Conservation (phyloP, 2,113 vertebrate species). For the Albula glossodonta region DNA sequence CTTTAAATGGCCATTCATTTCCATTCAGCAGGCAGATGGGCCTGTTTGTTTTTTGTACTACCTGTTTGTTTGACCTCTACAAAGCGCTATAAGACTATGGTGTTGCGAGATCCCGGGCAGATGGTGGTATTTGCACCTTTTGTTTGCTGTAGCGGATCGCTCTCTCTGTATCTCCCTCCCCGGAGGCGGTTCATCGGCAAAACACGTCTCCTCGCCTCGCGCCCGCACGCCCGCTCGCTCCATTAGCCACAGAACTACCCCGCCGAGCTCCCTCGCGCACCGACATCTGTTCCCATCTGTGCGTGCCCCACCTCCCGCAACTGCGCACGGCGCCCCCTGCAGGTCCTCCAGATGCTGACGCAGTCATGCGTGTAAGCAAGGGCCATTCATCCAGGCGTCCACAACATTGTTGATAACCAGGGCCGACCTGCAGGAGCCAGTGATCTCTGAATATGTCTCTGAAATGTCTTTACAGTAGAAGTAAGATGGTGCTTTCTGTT, state of each 20-base stretch:
- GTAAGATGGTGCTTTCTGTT: too few relatives aligned
- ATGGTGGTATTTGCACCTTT: conserved; percentile 44
- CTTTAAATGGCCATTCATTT: background rate
- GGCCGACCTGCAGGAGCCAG: too few relatives aligned
- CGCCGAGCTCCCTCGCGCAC: conserved; percentile 21
- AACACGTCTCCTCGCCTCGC: background rate
- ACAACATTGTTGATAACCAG: background rate
- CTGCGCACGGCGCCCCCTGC: conserved; percentile 14
- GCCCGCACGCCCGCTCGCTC: conserved; percentile 32
- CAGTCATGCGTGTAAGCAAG: conserved; percentile 2
- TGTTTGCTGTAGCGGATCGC: conserved; percentile 31
- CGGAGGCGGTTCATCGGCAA: background rate
- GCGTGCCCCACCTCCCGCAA: conserved; percentile 13
- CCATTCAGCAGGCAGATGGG: conserved; percentile 21
- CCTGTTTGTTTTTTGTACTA: conserved; percentile 38
- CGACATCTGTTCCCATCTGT: conserved; percentile 39
- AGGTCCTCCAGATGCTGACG: conserved; percentile 17
- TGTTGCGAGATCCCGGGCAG: conserved; percentile 34
- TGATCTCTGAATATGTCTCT: too few relatives aligned
- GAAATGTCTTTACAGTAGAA: background rate
- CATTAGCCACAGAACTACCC: conserved; percentile 36
- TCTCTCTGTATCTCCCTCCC: background rate
- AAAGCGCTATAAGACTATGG: conserved; percentile 21
- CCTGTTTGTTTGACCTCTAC: conserved; percentile 33
- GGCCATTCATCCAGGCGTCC: background rate